Percentiles rank a stretch among this genome's conserved stretches.
Conservation (phyloP, 2,113 vertebrate genomes). For the Sphyrna mokarran region DNA sequence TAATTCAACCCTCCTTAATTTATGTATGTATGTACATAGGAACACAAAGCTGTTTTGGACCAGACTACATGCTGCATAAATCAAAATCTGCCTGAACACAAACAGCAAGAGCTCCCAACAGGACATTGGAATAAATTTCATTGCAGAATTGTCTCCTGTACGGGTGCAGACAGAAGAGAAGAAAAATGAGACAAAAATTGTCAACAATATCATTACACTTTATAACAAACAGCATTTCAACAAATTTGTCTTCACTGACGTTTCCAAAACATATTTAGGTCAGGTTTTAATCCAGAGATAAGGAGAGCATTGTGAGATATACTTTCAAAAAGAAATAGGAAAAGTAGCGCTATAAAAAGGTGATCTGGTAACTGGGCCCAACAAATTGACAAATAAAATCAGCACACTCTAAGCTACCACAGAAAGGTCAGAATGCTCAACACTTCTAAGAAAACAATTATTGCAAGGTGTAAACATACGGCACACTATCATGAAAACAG, state of each 20-base stretch:
- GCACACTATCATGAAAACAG: background rate
- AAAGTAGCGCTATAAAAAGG: background rate
- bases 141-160: background rate
- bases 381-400: background rate
- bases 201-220: background rate
- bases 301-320: background rate
- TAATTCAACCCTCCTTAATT: background rate
- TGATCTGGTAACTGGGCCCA: background rate
- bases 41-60: background rate
- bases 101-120: background rate
- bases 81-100: background rate
- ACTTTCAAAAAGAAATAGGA: background rate
- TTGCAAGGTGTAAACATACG: background rate
- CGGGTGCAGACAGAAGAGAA: background rate
- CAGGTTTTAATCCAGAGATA: background rate
- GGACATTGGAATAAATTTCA: background rate
- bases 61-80: background rate
- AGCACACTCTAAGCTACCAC: background rate
- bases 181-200: background rate
- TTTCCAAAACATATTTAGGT: background rate
- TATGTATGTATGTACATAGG: background rate
- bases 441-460: background rate
- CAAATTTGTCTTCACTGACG: background rate
- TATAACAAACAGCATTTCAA: background rate
- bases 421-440: background rate